Evolutionary conservation across 2,888 invertebrate genomes (phyloP), one percentile per base, ranked within the genome.

Genomic region (Noctua comes): DNA sequence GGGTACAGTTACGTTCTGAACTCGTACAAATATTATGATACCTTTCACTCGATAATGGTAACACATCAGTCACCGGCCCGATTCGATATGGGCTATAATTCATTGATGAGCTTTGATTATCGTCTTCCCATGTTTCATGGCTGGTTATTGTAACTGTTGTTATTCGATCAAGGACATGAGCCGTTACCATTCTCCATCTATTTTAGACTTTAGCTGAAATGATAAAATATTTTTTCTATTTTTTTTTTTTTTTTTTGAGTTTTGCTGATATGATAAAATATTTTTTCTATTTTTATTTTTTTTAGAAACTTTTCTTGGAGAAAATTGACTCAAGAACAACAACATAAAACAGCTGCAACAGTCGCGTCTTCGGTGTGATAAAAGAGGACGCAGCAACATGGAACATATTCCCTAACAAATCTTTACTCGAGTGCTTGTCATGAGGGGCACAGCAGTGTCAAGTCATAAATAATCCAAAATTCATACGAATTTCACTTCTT

Each of bases 1-100:
- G 57, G 31, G 24, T 59, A 89, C 88, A 83, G 88, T 82, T 88
- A 87, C 54, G 40, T 68, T 87, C 59, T 18, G 54, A 68, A n/a
- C 69, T 73, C 88, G 51, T 73, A 79, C 78, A 87, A 88, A 83
- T 81, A 81, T 81, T 81, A 72, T 78, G 54, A 62, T 27, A 79
- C 75, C 80, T 77, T 85, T 87, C 88, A 79, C 86, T 70, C 43
- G 24, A 77, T 70, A 77, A 76, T 84, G 54, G 71, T 59, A 69
- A 66, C 65, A 64, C 54, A 69, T 85, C 40, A 68, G 31, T 46
- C 62, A 48, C 59, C 46, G 62, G 48, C 66, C 36, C 16, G 83
- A 73, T 78, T 86, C 69, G 74, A 57, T 83, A 59, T n/a, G 73
- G 66, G 18, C 59, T 71, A 64, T 71, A 59, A 65, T 68, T 76